phyloP scores from a whole-genome alignment of 23 tunicate genomes.

The Pegea sp. region DNA sequence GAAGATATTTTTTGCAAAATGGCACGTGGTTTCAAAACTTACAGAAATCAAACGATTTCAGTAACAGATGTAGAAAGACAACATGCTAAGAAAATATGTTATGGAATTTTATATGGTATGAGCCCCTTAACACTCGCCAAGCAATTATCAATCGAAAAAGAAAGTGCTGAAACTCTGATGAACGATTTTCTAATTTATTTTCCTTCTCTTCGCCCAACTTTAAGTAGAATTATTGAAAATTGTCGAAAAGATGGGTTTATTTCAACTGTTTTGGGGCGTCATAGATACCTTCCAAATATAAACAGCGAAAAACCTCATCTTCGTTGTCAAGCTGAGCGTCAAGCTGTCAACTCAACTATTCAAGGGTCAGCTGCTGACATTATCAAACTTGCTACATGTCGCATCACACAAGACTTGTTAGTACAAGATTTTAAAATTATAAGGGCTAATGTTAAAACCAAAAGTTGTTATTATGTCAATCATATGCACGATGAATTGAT shows the following conservation, averaged over 20 bases:
- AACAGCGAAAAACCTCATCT: slow-evolving; percentile 6
- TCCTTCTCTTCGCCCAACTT: slow-evolving; percentile 16
- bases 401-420: slow-evolving; percentile 7
- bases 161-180: slow-evolving; percentile 18
- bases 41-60: not conserved
- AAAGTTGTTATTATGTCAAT: slow-evolving; percentile 12
- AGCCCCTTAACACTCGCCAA: slow-evolving; percentile 30
- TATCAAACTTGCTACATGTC: slow-evolving; percentile 43
- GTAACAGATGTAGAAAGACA: slow-evolving; percentile 48
- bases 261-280: slow-evolving; percentile 22
- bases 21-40: slow-evolving; percentile 15
- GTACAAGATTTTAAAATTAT: slow-evolving; percentile 3
- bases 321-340: slow-evolving; percentile 59
- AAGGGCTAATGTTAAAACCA: not conserved
- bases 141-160: slow-evolving; percentile 17
- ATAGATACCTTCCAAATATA: slow-evolving; percentile 46
- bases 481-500: slow-evolving; percentile 90
- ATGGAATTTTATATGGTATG: slow-evolving; percentile 80
- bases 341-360: slow-evolving; percentile 51
- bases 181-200: slow-evolving; percentile 16
- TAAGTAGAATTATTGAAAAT: slow-evolving; percentile 13
- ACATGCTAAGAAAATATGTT: slow-evolving; percentile 56
- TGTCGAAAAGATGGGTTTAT: slow-evolving; percentile 57
- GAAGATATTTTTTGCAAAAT: slow-evolving; percentile 37
- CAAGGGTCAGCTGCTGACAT: slow-evolving; percentile 96